Conservation (phyloP, 2,888 invertebrate species). For the Heteromyza rotundicornis region DNA sequence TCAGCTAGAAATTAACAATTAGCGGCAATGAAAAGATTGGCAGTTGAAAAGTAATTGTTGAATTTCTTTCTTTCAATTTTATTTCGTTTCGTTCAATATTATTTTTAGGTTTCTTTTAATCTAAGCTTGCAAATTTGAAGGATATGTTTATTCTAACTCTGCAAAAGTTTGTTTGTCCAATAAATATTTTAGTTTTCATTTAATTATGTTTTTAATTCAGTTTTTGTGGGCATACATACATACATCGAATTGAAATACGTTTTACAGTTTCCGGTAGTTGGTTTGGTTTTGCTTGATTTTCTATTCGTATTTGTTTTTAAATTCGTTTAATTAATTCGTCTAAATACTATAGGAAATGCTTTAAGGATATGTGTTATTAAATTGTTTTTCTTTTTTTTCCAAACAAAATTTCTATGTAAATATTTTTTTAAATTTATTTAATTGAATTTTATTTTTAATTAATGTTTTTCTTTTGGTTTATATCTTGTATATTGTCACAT, state of each 20-base stretch:
- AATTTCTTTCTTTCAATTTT: not conserved
- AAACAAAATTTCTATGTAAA: not conserved
- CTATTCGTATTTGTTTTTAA: not conserved
- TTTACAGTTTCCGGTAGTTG: too few species aligned
- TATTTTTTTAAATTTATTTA: slow-evolving; percentile 9
- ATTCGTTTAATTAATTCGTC: not conserved
- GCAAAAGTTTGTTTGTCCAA: not conserved
- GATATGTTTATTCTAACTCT: slow-evolving; percentile 5
- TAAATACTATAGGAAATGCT: slow-evolving; percentile 9
- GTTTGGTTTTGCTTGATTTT: too few species aligned
- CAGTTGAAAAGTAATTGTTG: not conserved
- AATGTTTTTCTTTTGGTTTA: not conserved
- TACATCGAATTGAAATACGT: too few species aligned
- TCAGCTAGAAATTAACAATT: too few species aligned
- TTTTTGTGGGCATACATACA: too few species aligned
- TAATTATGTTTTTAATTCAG: not conserved
- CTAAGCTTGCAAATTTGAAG: not conserved
- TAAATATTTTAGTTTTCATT: too few species aligned
- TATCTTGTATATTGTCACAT: slow-evolving; percentile 1
- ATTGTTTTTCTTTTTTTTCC: not conserved
- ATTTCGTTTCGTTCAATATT: too few species aligned
- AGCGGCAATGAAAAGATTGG: not conserved
- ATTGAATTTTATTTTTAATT: not conserved
- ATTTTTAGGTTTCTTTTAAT: too few species aligned
- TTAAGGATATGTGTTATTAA: not conserved